Percentiles rank a stretch among this genome's conserved stretches.
phyloP scores from a whole-genome alignment of 1,140 invertebrate species.

The Eubasilissa regina region DNA sequence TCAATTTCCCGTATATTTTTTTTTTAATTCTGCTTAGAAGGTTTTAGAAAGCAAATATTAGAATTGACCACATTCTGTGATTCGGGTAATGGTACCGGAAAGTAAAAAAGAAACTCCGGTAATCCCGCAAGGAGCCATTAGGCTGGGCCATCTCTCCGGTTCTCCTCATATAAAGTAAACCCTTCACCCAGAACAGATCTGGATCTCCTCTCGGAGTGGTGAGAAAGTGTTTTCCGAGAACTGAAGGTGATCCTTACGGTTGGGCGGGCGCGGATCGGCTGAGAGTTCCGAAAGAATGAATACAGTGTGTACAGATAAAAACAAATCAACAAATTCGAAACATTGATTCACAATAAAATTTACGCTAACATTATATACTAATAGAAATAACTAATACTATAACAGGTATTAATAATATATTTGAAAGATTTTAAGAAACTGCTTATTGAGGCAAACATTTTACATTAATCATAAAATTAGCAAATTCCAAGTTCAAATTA shows the following conservation, averaged over 20 bases:
- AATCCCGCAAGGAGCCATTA: conserved; percentile 46
- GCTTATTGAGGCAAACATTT: no score
- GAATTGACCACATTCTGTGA: conserved; percentile 2
- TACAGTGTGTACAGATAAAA: conserved; percentile 12
- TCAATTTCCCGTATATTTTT: no score
- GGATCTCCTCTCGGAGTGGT: neutral
- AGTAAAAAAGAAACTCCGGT: conserved; percentile 15
- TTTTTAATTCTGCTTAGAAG: neutral
- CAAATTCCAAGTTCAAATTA: no score
- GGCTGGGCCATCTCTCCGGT: conserved; percentile 34
- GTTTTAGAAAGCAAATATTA: neutral
- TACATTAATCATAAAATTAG: no score
- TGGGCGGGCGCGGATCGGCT: conserved; percentile 4
- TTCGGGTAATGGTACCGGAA: conserved; percentile 6
- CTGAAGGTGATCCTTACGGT: conserved; percentile 17
- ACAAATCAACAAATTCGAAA: conserved; percentile 12
- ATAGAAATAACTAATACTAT: no score
- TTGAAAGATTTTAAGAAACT: no score
- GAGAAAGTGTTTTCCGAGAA: conserved; percentile 6
- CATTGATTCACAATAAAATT: no score
- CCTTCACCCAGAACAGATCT: conserved; percentile 28
- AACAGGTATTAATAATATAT: no score
- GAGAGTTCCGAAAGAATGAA: neutral
- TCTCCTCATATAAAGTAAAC: conserved; percentile 42
- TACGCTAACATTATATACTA: no score